Evolutionary conservation across 2,113 vertebrate species (phyloP).

Genomic region (Labeo rohita): DNA sequence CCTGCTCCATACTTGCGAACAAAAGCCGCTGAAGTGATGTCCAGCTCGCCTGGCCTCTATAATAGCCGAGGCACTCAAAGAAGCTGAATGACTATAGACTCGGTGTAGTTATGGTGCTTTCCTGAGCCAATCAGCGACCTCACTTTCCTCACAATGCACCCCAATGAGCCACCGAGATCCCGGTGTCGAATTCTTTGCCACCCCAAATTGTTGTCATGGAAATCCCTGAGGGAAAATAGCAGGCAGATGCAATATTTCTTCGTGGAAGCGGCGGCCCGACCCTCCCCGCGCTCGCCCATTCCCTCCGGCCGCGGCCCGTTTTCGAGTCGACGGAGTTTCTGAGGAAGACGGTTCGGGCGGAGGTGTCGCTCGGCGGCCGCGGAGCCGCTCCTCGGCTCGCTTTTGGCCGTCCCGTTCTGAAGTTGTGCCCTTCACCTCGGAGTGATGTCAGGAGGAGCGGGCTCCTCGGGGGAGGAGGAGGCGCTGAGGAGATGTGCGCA

Average conservation of each 20-base stretch:
- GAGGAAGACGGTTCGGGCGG: conserved; percentile 51
- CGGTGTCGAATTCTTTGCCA: conserved; percentile 97
- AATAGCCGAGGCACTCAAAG: conserved; percentile 85
- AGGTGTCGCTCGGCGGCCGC: conserved; percentile 68
- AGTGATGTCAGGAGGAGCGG: conserved; percentile 85
- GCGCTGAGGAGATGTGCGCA: conserved; percentile 87
- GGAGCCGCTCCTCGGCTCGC: conserved; percentile 70
- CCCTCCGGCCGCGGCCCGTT: conserved; percentile 29
- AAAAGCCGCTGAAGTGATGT: conserved; percentile 26
- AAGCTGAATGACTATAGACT: conserved; percentile 98
- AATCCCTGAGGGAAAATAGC: conserved; percentile 83
- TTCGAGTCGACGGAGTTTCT: conserved; percentile 15
- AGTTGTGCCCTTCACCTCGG: conserved; percentile 63
- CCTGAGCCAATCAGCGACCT: conserved; percentile 98
- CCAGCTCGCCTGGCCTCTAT: conserved; percentile 57
- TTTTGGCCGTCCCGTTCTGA: conserved; percentile 60
- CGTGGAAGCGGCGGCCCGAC: conserved; percentile 53
- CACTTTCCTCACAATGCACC: conserved; percentile 92
- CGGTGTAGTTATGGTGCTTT: conserved; percentile 90
- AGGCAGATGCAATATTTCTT: conserved; percentile 71
- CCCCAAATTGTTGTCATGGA: conserved; percentile 98
- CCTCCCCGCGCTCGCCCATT: conserved; percentile 14
- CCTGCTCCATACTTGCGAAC: neutral
- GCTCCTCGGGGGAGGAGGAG: conserved; percentile 68
- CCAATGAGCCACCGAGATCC: conserved; percentile 81